phyloP scores from a whole-genome alignment of 1,140 invertebrate species.

The Bombus impatiens region DNA sequence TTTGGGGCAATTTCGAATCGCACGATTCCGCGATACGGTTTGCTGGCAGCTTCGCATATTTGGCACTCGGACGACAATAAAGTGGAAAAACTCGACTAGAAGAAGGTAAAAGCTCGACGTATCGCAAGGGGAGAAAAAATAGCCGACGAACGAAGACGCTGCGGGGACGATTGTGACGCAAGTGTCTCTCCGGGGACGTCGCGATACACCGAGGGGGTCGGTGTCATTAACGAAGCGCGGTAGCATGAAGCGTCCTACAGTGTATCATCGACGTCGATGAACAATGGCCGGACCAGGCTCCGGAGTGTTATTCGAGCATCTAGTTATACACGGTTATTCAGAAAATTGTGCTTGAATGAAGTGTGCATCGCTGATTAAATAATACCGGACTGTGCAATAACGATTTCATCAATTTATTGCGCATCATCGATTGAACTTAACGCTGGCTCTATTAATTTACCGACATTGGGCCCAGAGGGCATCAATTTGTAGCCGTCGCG shows the following conservation, averaged over 20 bases:
- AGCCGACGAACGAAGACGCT: slow-evolving; percentile 21
- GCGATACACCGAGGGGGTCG: background rate
- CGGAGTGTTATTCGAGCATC: slow-evolving; percentile 52
- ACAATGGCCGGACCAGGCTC: slow-evolving; percentile 40
- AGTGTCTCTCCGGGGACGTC: background rate
- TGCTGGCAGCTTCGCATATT: background rate
- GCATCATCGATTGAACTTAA: slow-evolving; percentile 65
- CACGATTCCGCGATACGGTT: too few species aligned
- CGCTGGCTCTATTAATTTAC: slow-evolving; percentile 66
- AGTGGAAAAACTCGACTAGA: background rate
- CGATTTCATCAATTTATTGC: slow-evolving; percentile 69
- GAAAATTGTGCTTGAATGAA: slow-evolving; percentile 48
- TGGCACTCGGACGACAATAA: background rate
- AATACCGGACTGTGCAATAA: slow-evolving; percentile 61
- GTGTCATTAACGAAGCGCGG: slow-evolving; percentile 48
- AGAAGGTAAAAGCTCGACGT: too few species aligned
- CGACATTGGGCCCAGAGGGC: slow-evolving; percentile 64
- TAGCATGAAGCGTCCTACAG: slow-evolving; percentile 18
- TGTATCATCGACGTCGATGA: slow-evolving; percentile 48
- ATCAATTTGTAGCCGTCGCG: slow-evolving; percentile 67
- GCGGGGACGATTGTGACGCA: background rate
- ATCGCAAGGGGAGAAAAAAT: background rate
- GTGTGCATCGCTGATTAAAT: slow-evolving; percentile 60
- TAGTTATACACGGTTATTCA: slow-evolving; percentile 50
- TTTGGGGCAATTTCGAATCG: background rate